These are phyloP conservation scores for Dinoponera quadriceps DNA, from an alignment of 1,140 invertebrate genomes.

Conservation along the genomic window DNA sequence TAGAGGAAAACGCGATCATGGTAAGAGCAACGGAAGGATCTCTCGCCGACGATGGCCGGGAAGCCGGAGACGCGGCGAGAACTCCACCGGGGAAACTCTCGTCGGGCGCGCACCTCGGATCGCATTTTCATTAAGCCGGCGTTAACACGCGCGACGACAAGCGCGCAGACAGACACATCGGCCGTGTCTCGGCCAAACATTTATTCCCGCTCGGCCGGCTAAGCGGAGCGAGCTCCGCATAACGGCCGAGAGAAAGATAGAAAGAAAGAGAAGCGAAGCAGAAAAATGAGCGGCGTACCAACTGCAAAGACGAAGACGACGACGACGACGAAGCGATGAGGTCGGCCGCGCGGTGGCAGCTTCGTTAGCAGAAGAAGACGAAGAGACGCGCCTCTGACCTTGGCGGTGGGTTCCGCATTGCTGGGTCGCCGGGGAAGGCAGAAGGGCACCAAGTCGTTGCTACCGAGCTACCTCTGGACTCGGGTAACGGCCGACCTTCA, in stretches of 20 bases:
- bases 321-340: constrained; percentile 16
- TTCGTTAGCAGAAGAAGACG: constrained; percentile 1
- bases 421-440: constrained; percentile 31
- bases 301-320: not conserved
- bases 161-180: not conserved
- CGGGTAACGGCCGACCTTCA: constrained; percentile 73
- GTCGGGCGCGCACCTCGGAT: not conserved
- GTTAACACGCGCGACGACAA: not conserved
- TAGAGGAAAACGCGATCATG: too few species aligned
- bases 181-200: constrained; percentile 14
- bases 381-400: constrained; percentile 51
- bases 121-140: not conserved
- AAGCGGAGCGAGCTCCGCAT: constrained; percentile 24
- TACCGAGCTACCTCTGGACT: constrained; percentile 3
- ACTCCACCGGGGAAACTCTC: too few species aligned
- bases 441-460: constrained; percentile 15
- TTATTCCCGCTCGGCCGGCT: not conserved
- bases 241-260: too few species aligned
- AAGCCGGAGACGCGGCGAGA: too few species aligned
- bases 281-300: not conserved
- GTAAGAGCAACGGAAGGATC: too few species aligned
- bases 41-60: too few species aligned
- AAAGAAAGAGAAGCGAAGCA: not conserved
- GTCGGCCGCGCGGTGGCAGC: not conserved
- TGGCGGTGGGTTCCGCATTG: constrained; percentile 71